Evolutionary conservation across 2,797 vertebrate genomes (phyloP), one percentile per base, ranked within the genome.

Genomic region (Fistularia tabacaria): DNA sequence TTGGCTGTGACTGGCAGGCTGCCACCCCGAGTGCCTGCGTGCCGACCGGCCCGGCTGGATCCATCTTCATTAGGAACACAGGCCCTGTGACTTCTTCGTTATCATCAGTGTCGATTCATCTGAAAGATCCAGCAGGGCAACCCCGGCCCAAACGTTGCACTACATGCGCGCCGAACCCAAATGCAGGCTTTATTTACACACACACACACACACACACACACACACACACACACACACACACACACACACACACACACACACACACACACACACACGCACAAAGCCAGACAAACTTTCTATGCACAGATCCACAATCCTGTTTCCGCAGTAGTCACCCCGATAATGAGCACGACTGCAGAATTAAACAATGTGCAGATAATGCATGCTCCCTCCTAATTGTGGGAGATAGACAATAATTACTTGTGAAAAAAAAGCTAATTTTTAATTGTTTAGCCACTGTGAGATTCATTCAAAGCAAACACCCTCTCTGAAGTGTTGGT

Each of bases 91-190:
- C 76, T 81, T 82, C 81, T 85, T 81, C 76, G 80, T 83, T 84
- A 86, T 83, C 79, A 85, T 83, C 82, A 80, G 73, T 77, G 77
- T 84, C 85, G 87, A 86, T 86, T 88, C 79, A 85, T 89, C 80
- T 85, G 80, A 75, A 74, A 69, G 77, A 79, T 85, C 77, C 74
- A 78, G 68, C 75, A 74, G 80, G 77, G 81, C 79, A 82, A 79
- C 56, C 67, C 72, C 51, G 6, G 45, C 66, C 57, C 74, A 51
- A 64, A 59, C 64, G 62, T 73, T 70, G 76, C 51, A 46, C 57
- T 62, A 71, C 68, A 62, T 14, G 9, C 14, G 44, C 36, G 54
- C 54, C 59, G 49, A 60, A 59, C 64, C 60, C 57, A 36, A 57
- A 50, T 57, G 46, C 49, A 49, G 47, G 4, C 14, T 37, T 15